Base-by-base conservation (phyloP, 2,113 vertebrate species). In the Mirounga angustirostris region DNA sequence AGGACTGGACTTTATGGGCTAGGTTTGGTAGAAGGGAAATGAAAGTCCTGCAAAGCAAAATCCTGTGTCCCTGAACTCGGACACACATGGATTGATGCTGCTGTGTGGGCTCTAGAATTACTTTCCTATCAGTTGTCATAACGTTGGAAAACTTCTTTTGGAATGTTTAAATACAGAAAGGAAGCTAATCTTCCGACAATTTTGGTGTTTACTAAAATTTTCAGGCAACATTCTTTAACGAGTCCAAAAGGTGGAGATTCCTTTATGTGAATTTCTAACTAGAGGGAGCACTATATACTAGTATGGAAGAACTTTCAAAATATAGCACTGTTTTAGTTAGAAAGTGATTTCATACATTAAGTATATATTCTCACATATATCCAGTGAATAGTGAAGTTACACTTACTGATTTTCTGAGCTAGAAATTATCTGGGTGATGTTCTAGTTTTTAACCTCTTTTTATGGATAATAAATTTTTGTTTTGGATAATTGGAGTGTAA, bases 61-160 rank as follows among this genome's bases (percentile, higher is more conserved):
- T 19, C 40, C 13, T 78, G 63, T 79, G 61, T 63, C 46, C 24
- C 7, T 89, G 50, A 78, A 43, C 28, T 85, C 24, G 50, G 21
- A 87, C 28, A 54, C 28, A 54, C 69, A 18, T 65, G 33, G 36
- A 63, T 73, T 58, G 73, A 69, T 89, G 59, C 52, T 61, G 52
- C 67, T 26, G 1, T 67, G 4, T 82, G 56, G 26, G 40, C 73
- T 61, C 59, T 83, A 46, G 59, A 52, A 36, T 84, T 56, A 50
- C 26, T 69, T 67, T 69, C 69, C 43, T 84, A 0, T 76, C 36
- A 61, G 4, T 79, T 36, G 67, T 56, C 28, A 14, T 36, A 40
- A 40, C 18, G 79, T 76, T 71, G n/a, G 28, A 78, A 91, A 81
- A 84, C 12, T 81, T 73, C n/a, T 82, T 91, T 96, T 81, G 83